Percentiles rank a stretch among this genome's conserved stretches.
Conservation (phyloP, 2,797 vertebrate genomes). For the Crenuchus spilurus region DNA sequence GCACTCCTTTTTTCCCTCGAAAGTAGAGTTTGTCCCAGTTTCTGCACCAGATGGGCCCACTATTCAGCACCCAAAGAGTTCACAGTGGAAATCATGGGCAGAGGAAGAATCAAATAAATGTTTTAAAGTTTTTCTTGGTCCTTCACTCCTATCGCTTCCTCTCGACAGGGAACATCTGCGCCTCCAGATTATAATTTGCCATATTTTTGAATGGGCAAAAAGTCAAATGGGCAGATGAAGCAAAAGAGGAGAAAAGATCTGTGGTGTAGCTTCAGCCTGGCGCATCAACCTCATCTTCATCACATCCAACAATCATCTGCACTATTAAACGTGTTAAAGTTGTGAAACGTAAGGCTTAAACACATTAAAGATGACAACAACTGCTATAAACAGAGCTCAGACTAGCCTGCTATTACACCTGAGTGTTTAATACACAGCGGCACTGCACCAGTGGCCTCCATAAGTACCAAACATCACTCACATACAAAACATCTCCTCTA, state of each 20-base stretch:
- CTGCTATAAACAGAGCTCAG: background rate
- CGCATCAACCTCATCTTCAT: background rate
- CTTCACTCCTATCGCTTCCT: slow-evolving; percentile 2
- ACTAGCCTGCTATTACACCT: background rate
- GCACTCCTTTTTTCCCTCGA: slow-evolving; percentile 73
- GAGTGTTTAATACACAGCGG: background rate
- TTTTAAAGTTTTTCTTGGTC: slow-evolving; percentile 30
- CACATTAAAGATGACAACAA: background rate
- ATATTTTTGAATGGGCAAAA: slow-evolving; percentile 26
- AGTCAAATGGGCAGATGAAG: slow-evolving; percentile 17
- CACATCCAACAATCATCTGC: slow-evolving; percentile 33
- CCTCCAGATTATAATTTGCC: slow-evolving; percentile 36
- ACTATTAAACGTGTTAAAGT: slow-evolving; percentile 15
- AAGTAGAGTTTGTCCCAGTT: slow-evolving; percentile 81
- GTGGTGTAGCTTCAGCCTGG: slow-evolving; percentile 7
- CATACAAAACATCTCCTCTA: background rate
- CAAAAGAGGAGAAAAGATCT: too few species aligned
- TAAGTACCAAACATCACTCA: background rate
- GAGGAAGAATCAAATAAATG: slow-evolving; percentile 62
- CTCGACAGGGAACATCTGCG: slow-evolving; percentile 33
- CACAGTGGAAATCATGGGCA: slow-evolving; percentile 70
- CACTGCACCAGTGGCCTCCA: too few species aligned
- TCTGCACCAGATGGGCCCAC: slow-evolving; percentile 77
- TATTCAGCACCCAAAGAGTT: slow-evolving; percentile 72
- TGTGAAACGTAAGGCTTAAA: too few species aligned